Base-by-base conservation (phyloP, 1,140 invertebrate genomes). In the Drosophila truncata region DNA sequence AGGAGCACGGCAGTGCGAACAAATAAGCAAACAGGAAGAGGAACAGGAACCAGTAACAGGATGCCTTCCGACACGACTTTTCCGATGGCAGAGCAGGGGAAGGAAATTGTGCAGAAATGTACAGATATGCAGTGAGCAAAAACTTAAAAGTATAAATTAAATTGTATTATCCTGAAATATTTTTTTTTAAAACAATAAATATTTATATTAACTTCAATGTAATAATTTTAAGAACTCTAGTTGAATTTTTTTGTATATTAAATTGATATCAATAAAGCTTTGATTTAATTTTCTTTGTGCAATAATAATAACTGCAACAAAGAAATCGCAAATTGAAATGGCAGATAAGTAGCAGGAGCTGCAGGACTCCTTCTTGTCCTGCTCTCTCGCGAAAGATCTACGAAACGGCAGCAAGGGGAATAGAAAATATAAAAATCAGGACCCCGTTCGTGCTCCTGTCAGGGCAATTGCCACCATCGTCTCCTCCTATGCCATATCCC, bases 341-440 rank as follows among this genome's bases (percentile, higher is more conserved):
- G 23, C 46, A 73, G 73, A 82, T 82, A 83, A 78, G 78, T 73
- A 63, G 59, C 49, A 47, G 10, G 42, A 52, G 74, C 44, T 23
- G 47, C 35, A 64, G 61, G 14, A 13, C 31, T 46, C 2, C 20
- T 50, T 18, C 35, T 42, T 41, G 23, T 66, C 31, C n/a, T 76
- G 16, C 27, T 25, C 39, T 47, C 35, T 18, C 25, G 23, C 59
- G 37, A 35, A 47, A 52, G 44, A 46, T 20, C n/a, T 27, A 4
- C 16, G 37, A 49, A 67, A 66, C 35, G 55, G 61, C 37, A 37
- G 60, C 64, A 84, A 66, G 78, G 81, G 67, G 80, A 80, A 88
- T 90, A 62, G 61, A 86, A 87, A 81, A 87, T 90, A 87, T 90
- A 87, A 78, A 84, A 90, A 90, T 87, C 85, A 74, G 69, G 50